Evolutionary conservation across 2,113 vertebrate genomes (phyloP), one percentile per base, ranked within the genome.

Genomic region (Cheilinus undulatus): DNA sequence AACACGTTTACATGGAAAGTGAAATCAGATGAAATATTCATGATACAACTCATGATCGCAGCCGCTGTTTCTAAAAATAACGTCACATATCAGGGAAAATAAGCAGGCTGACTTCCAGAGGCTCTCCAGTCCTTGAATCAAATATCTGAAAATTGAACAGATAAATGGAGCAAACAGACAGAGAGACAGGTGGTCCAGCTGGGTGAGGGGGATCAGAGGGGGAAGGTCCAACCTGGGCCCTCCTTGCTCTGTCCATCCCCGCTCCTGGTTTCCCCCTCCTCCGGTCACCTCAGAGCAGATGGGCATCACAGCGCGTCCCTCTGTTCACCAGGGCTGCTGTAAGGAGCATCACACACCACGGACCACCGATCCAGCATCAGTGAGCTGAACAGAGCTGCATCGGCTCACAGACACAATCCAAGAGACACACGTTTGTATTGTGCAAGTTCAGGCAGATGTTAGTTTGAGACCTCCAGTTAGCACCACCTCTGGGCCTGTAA

Each of bases 221-320:
- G 64, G 83, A 50, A 22, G n/a, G 51, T 67, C 73, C 42, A 53
- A 80, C 74, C 79, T 78, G 62, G 73, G 68, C 46, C 61, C 70
- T 66, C 34, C 34, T 66, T 67, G n/a, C 36, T 54, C 11, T 0
- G 42, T 56, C 42, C 8, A 10, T 13, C 30, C 17, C 20, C 23
- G 19, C 59, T 32, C 48, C 36, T 58, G 4, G 3, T 63, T 59
- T 28, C 69, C 68, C 34, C 64, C 40, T 76, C 58, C 57, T 61
- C 48, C 69, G 24, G 66, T 56, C 71, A 68, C 71, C n/a, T 81
- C 38, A 43, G 80, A 86, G 84, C 93, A 94, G 89, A 93, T 91
- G 92, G 93, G 78, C 84, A 45, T 88, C 89, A 45, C 92, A 88
- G 87, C 84, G 72, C 13, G 82, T 2, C 62, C 36, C 83, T 86